Base-by-base conservation (phyloP, 2,797 vertebrate genomes). In the Notolepis coatsorum region DNA sequence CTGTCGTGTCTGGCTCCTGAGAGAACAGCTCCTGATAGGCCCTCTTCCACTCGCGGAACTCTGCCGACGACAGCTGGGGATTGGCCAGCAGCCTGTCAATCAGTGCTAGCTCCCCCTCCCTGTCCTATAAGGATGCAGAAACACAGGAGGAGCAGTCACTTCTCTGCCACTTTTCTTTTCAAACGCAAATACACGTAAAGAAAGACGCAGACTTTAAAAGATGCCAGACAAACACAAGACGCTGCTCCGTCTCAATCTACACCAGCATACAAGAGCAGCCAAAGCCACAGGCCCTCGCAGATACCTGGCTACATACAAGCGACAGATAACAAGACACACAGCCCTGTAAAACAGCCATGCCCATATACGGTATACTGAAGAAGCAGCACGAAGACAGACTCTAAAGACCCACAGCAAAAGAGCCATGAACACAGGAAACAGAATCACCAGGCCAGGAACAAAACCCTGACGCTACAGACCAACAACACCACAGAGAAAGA, bases 1-100 rank as follows among this genome's bases (percentile, higher is more conserved):
- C 72, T 0, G 89, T 51, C 41, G 88, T 78, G 82, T 86, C 73
- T 69, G 89, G 92, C 84, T 91, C 91, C 87, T 93, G 92, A 90
- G 93, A 84, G 93, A 98, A 98, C 89, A 96, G 91, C 86, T 98
- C 96, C 79, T 95, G 91, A 93, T 99, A 99, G 89, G 93, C 93
- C 90, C 91, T 89, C 84, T 98, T 99, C 97, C 97, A 99, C 68
- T 98, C 96, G 91, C 95, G 96, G 93, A 99, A 98, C 90, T 97
- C 95, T 90, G 94, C 93, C 85, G 96, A 99, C 0, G 96, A 97
- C 91, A 98, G 93, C 80, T 94, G 91, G 88, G 96, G 95, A 84
- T 94, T 96, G 93, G 95, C 92, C 93, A 99, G 86, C 89, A 99
- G 93, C 92, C 94, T 97, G 88, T 99, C 96, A 92, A 99, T 97